Evolutionary conservation across 2,113 vertebrate species (phyloP), one percentile per base, ranked within the genome.

Genomic region (Percopsis transmontana): DNA sequence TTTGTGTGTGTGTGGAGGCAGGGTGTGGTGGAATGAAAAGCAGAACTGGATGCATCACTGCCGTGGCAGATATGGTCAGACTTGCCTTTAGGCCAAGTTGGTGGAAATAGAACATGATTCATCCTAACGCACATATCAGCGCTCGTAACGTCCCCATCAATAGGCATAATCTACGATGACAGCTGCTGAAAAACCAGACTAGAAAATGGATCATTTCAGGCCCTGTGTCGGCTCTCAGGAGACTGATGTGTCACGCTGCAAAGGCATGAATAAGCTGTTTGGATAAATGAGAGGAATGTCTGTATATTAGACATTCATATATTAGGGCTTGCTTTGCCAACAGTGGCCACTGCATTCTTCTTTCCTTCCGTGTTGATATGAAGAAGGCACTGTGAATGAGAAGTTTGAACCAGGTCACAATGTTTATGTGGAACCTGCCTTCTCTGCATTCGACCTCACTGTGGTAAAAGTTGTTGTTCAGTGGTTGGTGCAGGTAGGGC

Each of bases 141-240:
- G 40, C 52, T 27, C 65, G 62, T 40, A 63, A 42, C 74, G 50
- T 71, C 67, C 77, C 69, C 54, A 62, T 82, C 75, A 78, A 70
- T n/a, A 42, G 54, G 55, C 61, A 63, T 81, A 68, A 85, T 79
- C 39, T 68, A 52, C 18, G 5, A 42, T 77, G 83, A 84, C 80
- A 74, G 65, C 33, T 50, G 71, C 47, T 4, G 55, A 76, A 77
- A 76, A 76, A 65, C 68, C 70, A 62, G 74, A 70, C 68, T 52
- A 60, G 71, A 69, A 77, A 74, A 86, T 54, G 57, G 62, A 79
- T 82, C 66, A 79, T 84, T 77, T 50, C 40, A 42, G 70, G 65
- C 61, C 47, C 40, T n/a, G 51, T 20, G 41, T 45, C 47, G 10
- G 3, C 62, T 74, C 76, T 77, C 20, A 0, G 18, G 58, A 67